These are phyloP conservation scores for Gymnodraco acuticeps DNA, from an alignment of 2,797 vertebrate species.

Conservation along the genomic window DNA sequence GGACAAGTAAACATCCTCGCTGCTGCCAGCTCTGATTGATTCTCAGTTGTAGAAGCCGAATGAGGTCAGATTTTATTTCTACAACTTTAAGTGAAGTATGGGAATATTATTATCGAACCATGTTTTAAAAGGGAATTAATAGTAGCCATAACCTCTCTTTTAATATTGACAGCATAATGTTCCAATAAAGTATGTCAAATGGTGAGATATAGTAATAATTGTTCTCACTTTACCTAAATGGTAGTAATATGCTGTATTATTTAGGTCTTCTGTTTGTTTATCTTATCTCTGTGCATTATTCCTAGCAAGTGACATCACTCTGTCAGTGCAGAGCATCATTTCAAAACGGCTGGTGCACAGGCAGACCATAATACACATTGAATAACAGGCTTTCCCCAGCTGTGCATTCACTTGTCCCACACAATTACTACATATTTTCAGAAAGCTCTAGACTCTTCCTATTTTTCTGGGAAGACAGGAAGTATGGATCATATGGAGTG, in stretches of 20 bases:
- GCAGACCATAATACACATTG: slow-evolving; percentile 58
- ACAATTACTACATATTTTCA: slow-evolving; percentile 33
- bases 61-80: slow-evolving; percentile 33
- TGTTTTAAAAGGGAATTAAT: slow-evolving; percentile 13
- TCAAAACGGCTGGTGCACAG: slow-evolving; percentile 56
- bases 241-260: slow-evolving; percentile 1
- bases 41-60: slow-evolving; percentile 17
- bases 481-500: slow-evolving; percentile 66
- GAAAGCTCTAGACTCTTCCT: slow-evolving; percentile 37
- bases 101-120: slow-evolving; percentile 23
- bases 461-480: slow-evolving; percentile 59
- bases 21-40: slow-evolving; percentile 40
- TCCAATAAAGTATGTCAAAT: slow-evolving; percentile 4
- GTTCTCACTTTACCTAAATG: slow-evolving; percentile 18
- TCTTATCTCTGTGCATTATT: slow-evolving; percentile 40
- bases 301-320: slow-evolving; percentile 44
- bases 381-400: slow-evolving; percentile 60
- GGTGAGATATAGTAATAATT: neutral
- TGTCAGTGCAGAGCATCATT: slow-evolving; percentile 46
- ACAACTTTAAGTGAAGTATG: slow-evolving; percentile 22
- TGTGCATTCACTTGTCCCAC: slow-evolving; percentile 51
- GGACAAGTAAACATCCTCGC: slow-evolving; percentile 16
- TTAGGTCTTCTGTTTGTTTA: slow-evolving; percentile 25
- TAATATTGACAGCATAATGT: neutral
- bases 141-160: no score